phyloP scores from a whole-genome alignment of 2,113 vertebrate genomes.

The Eleginops maclovinus region DNA sequence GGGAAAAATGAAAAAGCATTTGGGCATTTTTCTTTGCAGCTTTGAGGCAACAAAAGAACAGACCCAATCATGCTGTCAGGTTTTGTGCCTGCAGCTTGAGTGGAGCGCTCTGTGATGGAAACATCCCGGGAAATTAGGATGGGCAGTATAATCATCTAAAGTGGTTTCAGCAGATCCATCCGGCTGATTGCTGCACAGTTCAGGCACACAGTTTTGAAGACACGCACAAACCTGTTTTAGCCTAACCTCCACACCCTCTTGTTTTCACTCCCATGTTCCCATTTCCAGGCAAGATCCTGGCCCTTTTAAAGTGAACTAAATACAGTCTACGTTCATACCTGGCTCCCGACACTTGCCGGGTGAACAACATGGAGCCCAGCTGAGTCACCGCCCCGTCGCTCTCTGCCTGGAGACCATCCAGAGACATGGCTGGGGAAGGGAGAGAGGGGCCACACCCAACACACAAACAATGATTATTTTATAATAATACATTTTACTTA shows the following conservation, averaged over 20 bases:
- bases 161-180: conserved; percentile 63
- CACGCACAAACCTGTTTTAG: background rate
- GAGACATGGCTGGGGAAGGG: conserved; percentile 88
- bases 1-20: background rate
- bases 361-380: conserved; percentile 98
- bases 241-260: background rate
- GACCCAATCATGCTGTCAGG: conserved; percentile 3
- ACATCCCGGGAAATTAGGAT: conserved; percentile 42
- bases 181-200: conserved; percentile 38
- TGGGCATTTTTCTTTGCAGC: background rate
- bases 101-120: conserved; percentile 37
- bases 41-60: background rate
- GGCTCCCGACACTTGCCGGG: conserved; percentile 96
- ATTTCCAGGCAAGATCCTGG: background rate
- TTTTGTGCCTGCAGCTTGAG: conserved; percentile 12
- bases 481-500: too few species aligned
- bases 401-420: conserved; percentile 85
- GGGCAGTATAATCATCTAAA: conserved; percentile 56
- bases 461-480: background rate
- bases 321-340: conserved; percentile 83
- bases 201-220: too few species aligned
- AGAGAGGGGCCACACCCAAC: conserved; percentile 20
- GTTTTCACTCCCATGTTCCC: background rate
- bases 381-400: conserved; percentile 87
- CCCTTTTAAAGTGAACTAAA: background rate